Percentiles rank a stretch among this genome's conserved stretches.
phyloP scores from a whole-genome alignment of 2,888 invertebrate genomes.

The Orthonevra nobilis region DNA sequence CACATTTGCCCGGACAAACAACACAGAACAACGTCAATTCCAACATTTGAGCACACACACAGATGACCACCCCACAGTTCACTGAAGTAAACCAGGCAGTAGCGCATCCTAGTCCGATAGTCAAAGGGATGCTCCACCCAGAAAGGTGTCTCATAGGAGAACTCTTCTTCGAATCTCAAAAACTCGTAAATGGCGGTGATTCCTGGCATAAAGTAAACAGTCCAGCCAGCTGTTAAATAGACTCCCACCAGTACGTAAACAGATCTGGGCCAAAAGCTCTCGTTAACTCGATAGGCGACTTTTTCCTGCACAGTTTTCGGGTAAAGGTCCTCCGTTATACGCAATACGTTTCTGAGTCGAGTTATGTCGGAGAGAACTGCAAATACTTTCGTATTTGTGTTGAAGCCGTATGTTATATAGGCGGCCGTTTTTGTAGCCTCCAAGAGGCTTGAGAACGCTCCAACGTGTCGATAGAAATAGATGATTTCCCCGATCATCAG shows the following conservation, averaged over 20 bases:
- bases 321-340: slow-evolving; percentile 28
- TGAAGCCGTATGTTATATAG: slow-evolving; percentile 46
- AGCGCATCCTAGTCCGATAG: slow-evolving; percentile 20
- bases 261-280: slow-evolving; percentile 36
- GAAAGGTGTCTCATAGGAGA: slow-evolving; percentile 55
- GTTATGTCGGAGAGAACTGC: slow-evolving; percentile 20
- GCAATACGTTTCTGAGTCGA: slow-evolving; percentile 21
- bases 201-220: slow-evolving; percentile 37
- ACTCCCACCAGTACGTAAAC: slow-evolving; percentile 23
- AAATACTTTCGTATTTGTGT: slow-evolving; percentile 48
- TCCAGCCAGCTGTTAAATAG: slow-evolving; percentile 30
- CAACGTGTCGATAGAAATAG: slow-evolving; percentile 71
- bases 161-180: slow-evolving; percentile 11
- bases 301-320: slow-evolving; percentile 46
- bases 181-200: slow-evolving; percentile 35
- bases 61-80: slow-evolving; percentile 51
- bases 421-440: slow-evolving; percentile 73
- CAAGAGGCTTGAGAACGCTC: slow-evolving; percentile 73
- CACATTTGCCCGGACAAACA: slow-evolving; percentile 72
- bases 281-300: slow-evolving; percentile 33
- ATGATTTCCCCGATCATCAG: slow-evolving; percentile 62
- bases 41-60: slow-evolving; percentile 40
- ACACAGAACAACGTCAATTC: slow-evolving; percentile 53
- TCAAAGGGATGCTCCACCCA: slow-evolving; percentile 46
- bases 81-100: slow-evolving; percentile 35